A percentile compares a stretch with the other conserved stretches of the same genome.
Conservation (phyloP, 2,113 vertebrate species). For the Paradoxurus hermaphroditus region DNA sequence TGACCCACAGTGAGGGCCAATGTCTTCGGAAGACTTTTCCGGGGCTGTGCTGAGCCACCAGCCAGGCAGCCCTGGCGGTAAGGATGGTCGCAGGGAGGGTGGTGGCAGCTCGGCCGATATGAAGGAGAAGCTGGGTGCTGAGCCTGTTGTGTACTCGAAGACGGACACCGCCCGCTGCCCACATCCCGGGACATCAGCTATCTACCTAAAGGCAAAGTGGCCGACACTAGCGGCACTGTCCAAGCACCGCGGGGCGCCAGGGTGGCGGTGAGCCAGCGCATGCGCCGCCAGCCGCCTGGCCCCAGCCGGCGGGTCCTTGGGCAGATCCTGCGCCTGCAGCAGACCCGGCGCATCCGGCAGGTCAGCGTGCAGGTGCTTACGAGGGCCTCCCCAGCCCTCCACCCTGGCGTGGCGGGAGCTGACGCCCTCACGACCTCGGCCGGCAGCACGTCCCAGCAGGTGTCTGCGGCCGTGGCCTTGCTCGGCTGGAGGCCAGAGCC, state of each 20-base stretch:
- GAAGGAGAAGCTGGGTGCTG: slow-evolving; percentile 79
- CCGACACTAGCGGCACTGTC: slow-evolving; percentile 92
- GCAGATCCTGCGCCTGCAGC: no score
- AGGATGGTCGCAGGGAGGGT: slow-evolving; percentile 80
- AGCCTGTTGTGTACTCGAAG: slow-evolving; percentile 82
- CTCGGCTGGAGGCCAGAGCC: slow-evolving; percentile 91
- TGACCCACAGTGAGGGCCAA: slow-evolving; percentile 89
- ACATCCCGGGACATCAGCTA: slow-evolving; percentile 83
- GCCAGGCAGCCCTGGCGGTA: slow-evolving; percentile 76
- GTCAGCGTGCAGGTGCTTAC: slow-evolving; percentile 95
- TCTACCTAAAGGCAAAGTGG: slow-evolving; percentile 86
- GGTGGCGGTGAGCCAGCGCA: slow-evolving; percentile 92
- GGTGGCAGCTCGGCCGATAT: slow-evolving; percentile 78
- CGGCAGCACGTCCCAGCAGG: slow-evolving; percentile 94
- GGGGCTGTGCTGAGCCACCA: slow-evolving; percentile 79
- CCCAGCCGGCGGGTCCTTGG: slow-evolving; percentile 93
- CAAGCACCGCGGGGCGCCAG: slow-evolving; percentile 92
- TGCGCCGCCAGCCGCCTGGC: slow-evolving; percentile 76
- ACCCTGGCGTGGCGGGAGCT: slow-evolving; percentile 86
- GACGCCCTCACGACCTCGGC: slow-evolving; percentile 95
- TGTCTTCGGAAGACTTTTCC: slow-evolving; percentile 79
- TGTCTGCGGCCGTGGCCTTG: slow-evolving; percentile 94
- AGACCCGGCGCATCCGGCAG: slow-evolving; percentile 89
- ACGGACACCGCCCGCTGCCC: slow-evolving; percentile 75
- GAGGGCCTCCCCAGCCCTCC: slow-evolving; percentile 93